phyloP scores from a whole-genome alignment of 2,888 invertebrate genomes.

The Synergus japonicus region DNA sequence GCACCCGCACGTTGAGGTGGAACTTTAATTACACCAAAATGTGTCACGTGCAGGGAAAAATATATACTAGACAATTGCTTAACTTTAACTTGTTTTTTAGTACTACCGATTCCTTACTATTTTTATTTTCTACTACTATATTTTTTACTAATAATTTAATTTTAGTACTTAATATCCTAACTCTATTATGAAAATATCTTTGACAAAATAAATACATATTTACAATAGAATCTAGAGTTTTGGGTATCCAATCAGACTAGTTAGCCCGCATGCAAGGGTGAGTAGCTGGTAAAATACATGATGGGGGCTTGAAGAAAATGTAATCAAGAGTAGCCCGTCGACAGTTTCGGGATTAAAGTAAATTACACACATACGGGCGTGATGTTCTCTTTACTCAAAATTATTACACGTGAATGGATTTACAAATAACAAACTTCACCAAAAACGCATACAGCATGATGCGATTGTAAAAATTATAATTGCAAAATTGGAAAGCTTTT shows the following conservation, averaged over 20 bases:
- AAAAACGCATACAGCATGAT: neutral
- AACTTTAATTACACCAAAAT: constrained; percentile 53
- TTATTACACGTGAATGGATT: constrained; percentile 32
- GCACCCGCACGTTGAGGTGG: constrained; percentile 55
- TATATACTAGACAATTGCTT: constrained; percentile 10
- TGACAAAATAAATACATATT: too few relatives aligned
- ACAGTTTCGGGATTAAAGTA: constrained; percentile 54
- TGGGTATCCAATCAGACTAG: constrained; percentile 21
- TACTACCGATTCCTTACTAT: too few relatives aligned
- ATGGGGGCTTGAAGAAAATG: constrained; percentile 72
- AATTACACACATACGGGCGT: constrained; percentile 52
- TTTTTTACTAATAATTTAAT: too few relatives aligned
- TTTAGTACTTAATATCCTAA: too few relatives aligned
- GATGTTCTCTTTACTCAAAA: constrained; percentile 30
- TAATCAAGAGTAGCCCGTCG: constrained; percentile 65
- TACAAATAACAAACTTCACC: neutral
- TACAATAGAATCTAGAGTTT: constrained; percentile 27
- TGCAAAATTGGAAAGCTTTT: neutral
- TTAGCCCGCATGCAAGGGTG: constrained; percentile 41
- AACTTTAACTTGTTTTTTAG: too few relatives aligned
- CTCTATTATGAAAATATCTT: too few relatives aligned
- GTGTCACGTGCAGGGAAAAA: constrained; percentile 16
- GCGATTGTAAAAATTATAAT: neutral
- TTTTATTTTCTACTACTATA: too few relatives aligned
- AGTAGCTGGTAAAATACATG: constrained; percentile 56